These are phyloP conservation scores for Pygoscelis adeliae DNA, from an alignment of 2,113 vertebrate species.

Conservation along the genomic window DNA sequence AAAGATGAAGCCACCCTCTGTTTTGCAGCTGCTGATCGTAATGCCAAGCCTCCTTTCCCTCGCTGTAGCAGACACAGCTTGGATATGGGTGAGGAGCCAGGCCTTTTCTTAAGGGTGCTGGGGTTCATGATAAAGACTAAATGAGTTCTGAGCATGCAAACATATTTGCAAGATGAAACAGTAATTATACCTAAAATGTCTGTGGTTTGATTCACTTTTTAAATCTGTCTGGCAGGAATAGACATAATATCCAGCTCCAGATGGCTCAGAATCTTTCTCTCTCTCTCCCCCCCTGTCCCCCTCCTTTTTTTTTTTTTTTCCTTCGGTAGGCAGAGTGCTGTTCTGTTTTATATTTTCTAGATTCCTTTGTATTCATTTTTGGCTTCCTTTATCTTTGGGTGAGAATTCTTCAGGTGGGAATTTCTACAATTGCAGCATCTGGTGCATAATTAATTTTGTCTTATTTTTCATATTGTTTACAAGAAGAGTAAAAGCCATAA, in stretches of 20 bases:
- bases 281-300: too few relatives aligned
- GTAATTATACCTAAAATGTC: not conserved
- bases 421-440: conserved; percentile 24
- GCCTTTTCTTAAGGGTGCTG: not conserved
- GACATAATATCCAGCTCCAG: not conserved
- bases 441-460: conserved; percentile 17
- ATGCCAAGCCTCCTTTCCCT: not conserved
- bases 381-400: not conserved
- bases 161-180: not conserved
- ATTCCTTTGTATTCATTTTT: not conserved
- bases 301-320: too few relatives aligned
- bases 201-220: not conserved
- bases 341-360: not conserved
- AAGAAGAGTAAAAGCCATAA: not conserved
- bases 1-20: not conserved
- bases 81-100: fast-evolving
- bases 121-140: not conserved
- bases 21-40: not conserved
- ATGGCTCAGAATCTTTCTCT: not conserved
- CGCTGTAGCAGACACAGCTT: not conserved
- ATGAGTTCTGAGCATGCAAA: not conserved
- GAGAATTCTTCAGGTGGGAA: not conserved
- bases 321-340: not conserved
- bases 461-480: not conserved
- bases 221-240: not conserved